Conservation (phyloP, 2,113 vertebrate species). For the Mesoclemmys tuberculata region DNA sequence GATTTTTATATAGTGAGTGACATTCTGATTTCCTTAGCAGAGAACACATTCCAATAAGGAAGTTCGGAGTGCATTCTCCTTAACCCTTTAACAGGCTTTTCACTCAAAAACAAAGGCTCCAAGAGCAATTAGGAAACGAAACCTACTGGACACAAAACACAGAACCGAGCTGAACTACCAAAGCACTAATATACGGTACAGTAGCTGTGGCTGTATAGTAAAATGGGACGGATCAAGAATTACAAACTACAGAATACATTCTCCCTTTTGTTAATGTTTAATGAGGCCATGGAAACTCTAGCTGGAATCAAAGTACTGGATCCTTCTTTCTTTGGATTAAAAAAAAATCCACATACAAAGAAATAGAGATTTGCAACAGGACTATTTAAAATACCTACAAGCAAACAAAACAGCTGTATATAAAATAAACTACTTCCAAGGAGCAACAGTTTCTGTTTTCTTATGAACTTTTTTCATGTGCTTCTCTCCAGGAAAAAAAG, state of each 20-base stretch:
- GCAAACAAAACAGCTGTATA: constrained; percentile 15
- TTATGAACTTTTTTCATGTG: constrained; percentile 26
- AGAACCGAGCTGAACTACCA: neutral
- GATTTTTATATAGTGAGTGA: constrained; percentile 45
- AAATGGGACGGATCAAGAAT: neutral
- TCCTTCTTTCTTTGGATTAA: neutral
- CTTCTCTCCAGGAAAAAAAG: neutral
- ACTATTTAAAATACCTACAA: neutral
- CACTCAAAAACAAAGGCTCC: neutral
- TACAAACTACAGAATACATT: neutral
- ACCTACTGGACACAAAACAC: neutral
- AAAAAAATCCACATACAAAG: constrained; percentile 23
- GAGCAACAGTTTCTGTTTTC: constrained; percentile 39
- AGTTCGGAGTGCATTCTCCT: neutral
- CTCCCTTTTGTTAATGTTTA: constrained; percentile 9
- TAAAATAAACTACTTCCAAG: constrained; percentile 15
- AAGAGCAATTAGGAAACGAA: neutral
- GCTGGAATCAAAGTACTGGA: neutral
- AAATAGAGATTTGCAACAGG: neutral
- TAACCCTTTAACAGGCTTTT: constrained; percentile 63
- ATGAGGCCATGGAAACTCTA: constrained; percentile 21
- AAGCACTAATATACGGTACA: neutral
- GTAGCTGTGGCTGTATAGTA: accelerated
- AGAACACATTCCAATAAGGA: neutral
- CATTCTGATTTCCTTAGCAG: constrained; percentile 6